Percentiles rank a stretch among this genome's conserved stretches.
These are phyloP conservation scores for Zosterops lateralis DNA, from an alignment of 2,113 vertebrate genomes.

Conservation along the genomic window DNA sequence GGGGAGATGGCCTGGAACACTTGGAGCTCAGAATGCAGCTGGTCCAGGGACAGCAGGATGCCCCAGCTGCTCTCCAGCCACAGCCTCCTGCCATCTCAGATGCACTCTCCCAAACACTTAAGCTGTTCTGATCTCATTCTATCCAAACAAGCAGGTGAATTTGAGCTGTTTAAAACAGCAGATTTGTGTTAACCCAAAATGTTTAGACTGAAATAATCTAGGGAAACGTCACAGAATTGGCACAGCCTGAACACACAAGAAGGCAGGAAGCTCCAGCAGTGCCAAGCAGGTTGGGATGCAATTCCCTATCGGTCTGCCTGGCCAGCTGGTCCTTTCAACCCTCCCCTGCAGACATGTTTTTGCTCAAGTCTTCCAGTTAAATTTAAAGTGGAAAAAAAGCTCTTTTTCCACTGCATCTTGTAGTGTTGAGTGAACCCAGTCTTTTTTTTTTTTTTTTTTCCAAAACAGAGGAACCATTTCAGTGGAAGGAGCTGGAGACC, in stretches of 20 bases:
- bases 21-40: not conserved
- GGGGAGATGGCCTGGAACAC: not conserved
- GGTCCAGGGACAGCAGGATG: not conserved
- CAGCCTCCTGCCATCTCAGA: not conserved
- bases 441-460: no score
- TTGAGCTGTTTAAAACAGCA: slow-evolving; percentile 16
- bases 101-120: not conserved
- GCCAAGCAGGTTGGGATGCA: not conserved
- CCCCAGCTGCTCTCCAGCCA: not conserved
- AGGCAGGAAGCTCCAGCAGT: not conserved
- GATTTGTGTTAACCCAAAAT: not conserved
- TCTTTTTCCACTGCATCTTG: not conserved
- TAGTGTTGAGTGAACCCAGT: not conserved
- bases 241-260: not conserved
- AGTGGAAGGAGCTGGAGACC: not conserved
- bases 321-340: not conserved
- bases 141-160: slow-evolving; percentile 13
- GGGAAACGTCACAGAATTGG: not conserved
- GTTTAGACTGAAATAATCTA: slow-evolving; percentile 18
- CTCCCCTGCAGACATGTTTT: not conserved
- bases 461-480: not conserved
- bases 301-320: not conserved
- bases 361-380: not conserved
- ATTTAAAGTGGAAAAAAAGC: not conserved
- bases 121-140: not conserved